phyloP scores from a whole-genome alignment of 2,113 vertebrate genomes.

The Arvicanthis niloticus region DNA sequence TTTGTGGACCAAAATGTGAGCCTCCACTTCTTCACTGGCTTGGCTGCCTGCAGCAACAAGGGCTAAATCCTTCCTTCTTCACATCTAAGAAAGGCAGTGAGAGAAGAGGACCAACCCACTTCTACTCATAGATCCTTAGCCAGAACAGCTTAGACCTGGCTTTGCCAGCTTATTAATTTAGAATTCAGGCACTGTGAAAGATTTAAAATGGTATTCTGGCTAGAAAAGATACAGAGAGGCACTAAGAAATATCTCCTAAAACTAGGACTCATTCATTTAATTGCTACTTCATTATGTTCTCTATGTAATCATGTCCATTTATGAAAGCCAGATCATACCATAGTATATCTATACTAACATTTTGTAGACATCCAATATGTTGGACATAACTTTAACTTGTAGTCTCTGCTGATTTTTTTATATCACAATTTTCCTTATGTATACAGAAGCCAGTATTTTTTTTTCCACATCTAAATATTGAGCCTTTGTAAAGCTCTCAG shows the following conservation, averaged over 20 bases:
- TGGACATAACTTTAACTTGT: slow-evolving; percentile 8
- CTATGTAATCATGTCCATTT: background rate
- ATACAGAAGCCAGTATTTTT: slow-evolving; percentile 13
- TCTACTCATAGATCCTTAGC: background rate
- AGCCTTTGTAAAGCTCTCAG: slow-evolving; percentile 8
- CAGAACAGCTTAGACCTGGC: background rate
- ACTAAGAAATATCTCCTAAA: background rate
- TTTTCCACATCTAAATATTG: background rate
- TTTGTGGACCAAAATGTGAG: background rate
- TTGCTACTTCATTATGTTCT: slow-evolving; percentile 35
- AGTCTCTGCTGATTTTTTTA: slow-evolving; percentile 52
- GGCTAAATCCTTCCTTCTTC: background rate
- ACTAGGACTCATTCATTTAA: background rate
- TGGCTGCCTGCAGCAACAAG: background rate
- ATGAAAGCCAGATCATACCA: slow-evolving; percentile 2
- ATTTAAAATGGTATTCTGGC: background rate
- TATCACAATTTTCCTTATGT: slow-evolving; percentile 25
- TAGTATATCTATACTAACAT: slow-evolving; percentile 22
- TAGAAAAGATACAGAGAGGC: background rate
- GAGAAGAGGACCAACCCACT: background rate
- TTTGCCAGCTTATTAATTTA: background rate
- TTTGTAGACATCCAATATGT: slow-evolving; percentile 5
- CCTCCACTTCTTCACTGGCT: background rate
- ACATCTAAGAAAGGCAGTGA: background rate
- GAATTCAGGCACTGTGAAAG: background rate